These are phyloP conservation scores for Thalassaphorura encarpata DNA, from an alignment of 1,140 invertebrate species.

Conservation along the genomic window DNA sequence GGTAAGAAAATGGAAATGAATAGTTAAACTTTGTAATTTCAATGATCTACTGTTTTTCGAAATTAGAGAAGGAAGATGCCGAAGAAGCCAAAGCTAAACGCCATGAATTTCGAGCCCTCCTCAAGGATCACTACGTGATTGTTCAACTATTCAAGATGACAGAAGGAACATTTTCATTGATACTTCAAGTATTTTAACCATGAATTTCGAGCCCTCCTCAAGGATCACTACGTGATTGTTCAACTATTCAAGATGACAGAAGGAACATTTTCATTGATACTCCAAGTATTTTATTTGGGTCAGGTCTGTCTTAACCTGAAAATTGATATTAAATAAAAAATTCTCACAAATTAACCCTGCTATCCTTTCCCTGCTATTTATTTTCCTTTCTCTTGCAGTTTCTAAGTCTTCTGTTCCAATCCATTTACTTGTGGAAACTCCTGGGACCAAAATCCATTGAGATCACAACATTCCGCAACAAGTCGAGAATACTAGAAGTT, in stretches of 20 bases:
- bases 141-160: background rate
- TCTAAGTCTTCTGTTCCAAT: background rate
- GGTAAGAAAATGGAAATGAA: too few relatives aligned
- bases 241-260: conserved; percentile 7
- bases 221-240: conserved; percentile 4
- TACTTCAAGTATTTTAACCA: background rate
- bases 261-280: background rate
- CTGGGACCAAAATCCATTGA: background rate
- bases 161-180: background rate
- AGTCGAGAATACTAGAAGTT: too few relatives aligned
- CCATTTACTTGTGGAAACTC: background rate
- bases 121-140: background rate
- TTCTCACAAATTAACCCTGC: too few relatives aligned
- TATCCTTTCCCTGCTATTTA: background rate
- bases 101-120: background rate
- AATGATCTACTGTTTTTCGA: too few relatives aligned
- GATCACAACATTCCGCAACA: too few relatives aligned
- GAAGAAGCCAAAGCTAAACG: too few relatives aligned
- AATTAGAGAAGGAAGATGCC: too few relatives aligned
- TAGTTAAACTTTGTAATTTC: background rate
- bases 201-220: background rate
- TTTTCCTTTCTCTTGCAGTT: background rate
- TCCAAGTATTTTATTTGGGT: background rate
- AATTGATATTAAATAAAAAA: background rate
- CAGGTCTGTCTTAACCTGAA: background rate